These are phyloP conservation scores for Ochotona curzoniae DNA, from an alignment of 2,113 vertebrate genomes.

Conservation along the genomic window DNA sequence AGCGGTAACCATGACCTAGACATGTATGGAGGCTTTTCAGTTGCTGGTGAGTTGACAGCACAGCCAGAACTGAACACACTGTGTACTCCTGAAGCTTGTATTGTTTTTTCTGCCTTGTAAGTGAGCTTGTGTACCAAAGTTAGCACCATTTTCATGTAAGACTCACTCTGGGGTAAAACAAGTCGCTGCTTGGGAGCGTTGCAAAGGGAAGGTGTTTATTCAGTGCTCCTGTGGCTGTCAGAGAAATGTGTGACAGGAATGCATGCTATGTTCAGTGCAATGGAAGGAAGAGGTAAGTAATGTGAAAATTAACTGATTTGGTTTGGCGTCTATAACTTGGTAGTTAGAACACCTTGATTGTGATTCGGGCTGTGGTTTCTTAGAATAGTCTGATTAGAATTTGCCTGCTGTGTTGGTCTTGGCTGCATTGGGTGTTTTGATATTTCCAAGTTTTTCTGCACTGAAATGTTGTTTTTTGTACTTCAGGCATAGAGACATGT, in stretches of 20 bases:
- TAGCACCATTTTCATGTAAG: background rate
- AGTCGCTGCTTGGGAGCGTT: background rate
- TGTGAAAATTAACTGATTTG: background rate
- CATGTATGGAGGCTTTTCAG: background rate
- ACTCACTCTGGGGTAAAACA: background rate
- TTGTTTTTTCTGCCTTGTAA: background rate
- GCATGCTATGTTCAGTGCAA: background rate
- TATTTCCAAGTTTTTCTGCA: background rate
- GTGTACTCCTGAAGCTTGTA: background rate
- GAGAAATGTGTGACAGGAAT: background rate
- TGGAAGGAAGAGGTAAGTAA: background rate
- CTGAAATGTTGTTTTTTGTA: background rate
- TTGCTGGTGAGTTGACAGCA: background rate
- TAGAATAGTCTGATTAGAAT: background rate
- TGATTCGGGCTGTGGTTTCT: background rate
- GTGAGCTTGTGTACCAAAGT: background rate
- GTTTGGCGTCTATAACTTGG: background rate
- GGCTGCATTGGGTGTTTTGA: conserved; percentile 54
- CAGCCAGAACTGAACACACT: background rate
- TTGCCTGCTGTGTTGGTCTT: background rate
- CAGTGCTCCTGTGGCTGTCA: background rate
- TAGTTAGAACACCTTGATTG: background rate
- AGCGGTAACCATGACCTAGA: background rate
- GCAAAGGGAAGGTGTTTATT: background rate
- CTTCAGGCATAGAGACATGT: background rate